These are phyloP conservation scores for Adelphocoris suturalis DNA, from an alignment of 2,888 invertebrate genomes.

Conservation along the genomic window DNA sequence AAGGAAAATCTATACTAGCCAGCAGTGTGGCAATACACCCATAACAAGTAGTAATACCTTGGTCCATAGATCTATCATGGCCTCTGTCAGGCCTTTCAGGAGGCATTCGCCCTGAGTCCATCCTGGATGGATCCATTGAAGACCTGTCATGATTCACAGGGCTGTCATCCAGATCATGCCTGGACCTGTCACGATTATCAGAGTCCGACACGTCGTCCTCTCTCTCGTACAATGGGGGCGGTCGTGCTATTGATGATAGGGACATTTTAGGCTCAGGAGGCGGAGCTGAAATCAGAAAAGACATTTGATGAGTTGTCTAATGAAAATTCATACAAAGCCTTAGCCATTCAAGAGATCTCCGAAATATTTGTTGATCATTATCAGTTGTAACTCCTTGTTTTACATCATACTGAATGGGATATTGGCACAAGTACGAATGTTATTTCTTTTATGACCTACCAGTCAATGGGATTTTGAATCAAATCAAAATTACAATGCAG, in stretches of 20 bases:
- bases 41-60: not conserved
- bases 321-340: too few relatives aligned
- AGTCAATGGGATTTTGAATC: too few relatives aligned
- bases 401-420: too few relatives aligned
- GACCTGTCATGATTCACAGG: not conserved
- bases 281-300: not conserved
- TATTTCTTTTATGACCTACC: too few relatives aligned
- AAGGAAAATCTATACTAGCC: too few relatives aligned
- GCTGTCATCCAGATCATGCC: not conserved
- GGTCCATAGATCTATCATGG: not conserved
- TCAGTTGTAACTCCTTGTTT: too few relatives aligned
- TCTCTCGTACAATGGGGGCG: not conserved
- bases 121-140: not conserved
- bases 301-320: not conserved
- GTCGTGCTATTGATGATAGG: constrained; percentile 32
- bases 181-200: not conserved
- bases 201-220: constrained; percentile 20
- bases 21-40: too few relatives aligned
- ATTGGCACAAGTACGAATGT: too few relatives aligned
- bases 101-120: not conserved
- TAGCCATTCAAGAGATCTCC: too few relatives aligned
- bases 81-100: not conserved
- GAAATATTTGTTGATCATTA: too few relatives aligned
- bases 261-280: constrained; percentile 43
- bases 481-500: too few relatives aligned